Conservation (phyloP, 2,113 vertebrate species). For the Heliornis fulica region DNA sequence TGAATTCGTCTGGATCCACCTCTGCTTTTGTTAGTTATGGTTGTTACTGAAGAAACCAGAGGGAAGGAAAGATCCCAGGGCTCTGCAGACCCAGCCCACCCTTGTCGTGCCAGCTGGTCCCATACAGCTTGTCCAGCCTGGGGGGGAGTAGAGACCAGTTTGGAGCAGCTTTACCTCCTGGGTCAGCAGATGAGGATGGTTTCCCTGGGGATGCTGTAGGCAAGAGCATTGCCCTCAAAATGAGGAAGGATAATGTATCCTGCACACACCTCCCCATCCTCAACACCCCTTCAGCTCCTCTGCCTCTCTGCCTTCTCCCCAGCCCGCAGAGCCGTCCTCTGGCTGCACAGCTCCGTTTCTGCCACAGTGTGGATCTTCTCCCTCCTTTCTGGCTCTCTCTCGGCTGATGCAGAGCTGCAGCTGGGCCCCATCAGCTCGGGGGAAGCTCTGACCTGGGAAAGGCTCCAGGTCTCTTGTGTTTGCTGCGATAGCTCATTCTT, state of each 20-base stretch:
- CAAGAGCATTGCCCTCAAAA: not conserved
- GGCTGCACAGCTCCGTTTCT: not conserved
- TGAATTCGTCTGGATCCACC: not conserved
- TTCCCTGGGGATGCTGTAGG: not conserved
- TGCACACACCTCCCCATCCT: not conserved
- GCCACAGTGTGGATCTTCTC: not conserved
- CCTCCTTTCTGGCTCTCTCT: not conserved
- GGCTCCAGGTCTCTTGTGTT: constrained; percentile 4
- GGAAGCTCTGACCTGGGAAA: constrained; percentile 37
- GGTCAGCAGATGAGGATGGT: no score
- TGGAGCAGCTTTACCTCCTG: not conserved
- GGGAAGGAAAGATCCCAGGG: not conserved
- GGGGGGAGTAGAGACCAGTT: not conserved
- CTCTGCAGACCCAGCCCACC: not conserved
- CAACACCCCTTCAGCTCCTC: not conserved
- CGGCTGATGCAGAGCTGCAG: not conserved
- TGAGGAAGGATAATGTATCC: not conserved
- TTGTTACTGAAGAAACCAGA: not conserved
- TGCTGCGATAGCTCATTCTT: constrained; percentile 3
- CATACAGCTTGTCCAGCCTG: not conserved
- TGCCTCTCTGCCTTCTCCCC: not conserved
- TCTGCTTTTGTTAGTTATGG: not conserved
- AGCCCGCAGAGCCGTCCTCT: not conserved
- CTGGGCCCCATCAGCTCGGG: not conserved
- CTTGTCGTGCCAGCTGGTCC: not conserved